Conservation (phyloP, 2,888 invertebrate species). For the Strigamia maritima region DNA sequence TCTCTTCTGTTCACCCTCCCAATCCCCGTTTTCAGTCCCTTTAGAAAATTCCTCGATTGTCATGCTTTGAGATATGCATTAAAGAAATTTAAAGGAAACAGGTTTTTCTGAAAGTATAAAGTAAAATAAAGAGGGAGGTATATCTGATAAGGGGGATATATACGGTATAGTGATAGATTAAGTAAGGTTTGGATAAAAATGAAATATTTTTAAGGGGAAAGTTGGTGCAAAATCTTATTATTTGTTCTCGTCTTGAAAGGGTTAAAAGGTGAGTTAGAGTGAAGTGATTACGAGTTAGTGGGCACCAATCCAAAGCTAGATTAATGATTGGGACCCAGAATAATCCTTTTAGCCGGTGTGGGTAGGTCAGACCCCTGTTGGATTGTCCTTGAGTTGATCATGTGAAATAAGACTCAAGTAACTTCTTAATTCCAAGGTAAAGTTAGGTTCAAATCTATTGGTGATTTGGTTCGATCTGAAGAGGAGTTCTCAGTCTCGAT, state of each 20-base stretch:
- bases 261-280: conserved; percentile 21
- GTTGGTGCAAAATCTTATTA: neutral
- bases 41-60: conserved; percentile 5
- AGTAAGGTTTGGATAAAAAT: neutral
- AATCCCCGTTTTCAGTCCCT: conserved; percentile 8
- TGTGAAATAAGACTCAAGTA: conserved; percentile 16
- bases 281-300: conserved; percentile 25
- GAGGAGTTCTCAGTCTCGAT: neutral
- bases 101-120: conserved; percentile 15
- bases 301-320: conserved; percentile 27
- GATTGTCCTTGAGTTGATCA: conserved; percentile 11
- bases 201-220: neutral
- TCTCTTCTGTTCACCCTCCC: neutral
- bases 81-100: conserved; percentile 6
- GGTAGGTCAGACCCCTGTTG: neutral
- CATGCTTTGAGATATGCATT: neutral
- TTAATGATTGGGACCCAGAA: conserved; percentile 18
- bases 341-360: conserved; percentile 2
- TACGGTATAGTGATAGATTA: neutral
- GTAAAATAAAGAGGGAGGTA: neutral
- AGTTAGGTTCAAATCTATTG: conserved; percentile 1
- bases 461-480: neutral
- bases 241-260: conserved; percentile 17
- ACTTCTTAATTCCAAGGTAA: conserved; percentile 14
- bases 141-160: neutral